Conservation (phyloP, 2,113 vertebrate species). For the Trachemys scripta region DNA sequence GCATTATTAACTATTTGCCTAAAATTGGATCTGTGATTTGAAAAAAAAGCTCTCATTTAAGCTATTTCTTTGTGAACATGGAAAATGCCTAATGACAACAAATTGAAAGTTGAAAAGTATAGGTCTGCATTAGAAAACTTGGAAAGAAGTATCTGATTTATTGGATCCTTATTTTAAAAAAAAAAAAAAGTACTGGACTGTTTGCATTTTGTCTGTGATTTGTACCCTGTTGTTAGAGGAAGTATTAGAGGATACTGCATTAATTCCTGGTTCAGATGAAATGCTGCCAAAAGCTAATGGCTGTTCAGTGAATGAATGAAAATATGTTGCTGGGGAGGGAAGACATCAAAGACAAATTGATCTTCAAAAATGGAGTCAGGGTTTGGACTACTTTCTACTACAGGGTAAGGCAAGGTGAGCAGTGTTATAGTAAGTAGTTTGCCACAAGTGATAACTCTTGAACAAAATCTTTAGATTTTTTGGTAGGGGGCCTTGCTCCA, state of each 20-base stretch:
- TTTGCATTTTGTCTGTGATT: slow-evolving; percentile 12
- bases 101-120: neutral
- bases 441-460: neutral
- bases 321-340: neutral
- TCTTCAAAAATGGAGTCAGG: slow-evolving; percentile 32
- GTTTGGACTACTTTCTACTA: too few species aligned
- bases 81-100: slow-evolving; percentile 1
- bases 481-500: neutral
- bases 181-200: neutral
- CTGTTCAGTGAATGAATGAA: slow-evolving; percentile 27
- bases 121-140: slow-evolving; percentile 2
- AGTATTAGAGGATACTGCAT: neutral
- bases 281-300: slow-evolving; percentile 2
- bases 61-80: neutral
- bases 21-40: neutral
- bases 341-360: slow-evolving; percentile 44
- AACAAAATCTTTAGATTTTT: neutral
- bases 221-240: slow-evolving; percentile 5
- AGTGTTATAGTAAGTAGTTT: neutral
- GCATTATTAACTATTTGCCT: slow-evolving; percentile 41
- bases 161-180: neutral
- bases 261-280: neutral
- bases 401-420: slow-evolving; percentile 3
- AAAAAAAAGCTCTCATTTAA: neutral
- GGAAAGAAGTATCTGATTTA: neutral